Evolutionary conservation across 2,888 invertebrate genomes (phyloP).

Genomic region (Papilio gigon): DNA sequence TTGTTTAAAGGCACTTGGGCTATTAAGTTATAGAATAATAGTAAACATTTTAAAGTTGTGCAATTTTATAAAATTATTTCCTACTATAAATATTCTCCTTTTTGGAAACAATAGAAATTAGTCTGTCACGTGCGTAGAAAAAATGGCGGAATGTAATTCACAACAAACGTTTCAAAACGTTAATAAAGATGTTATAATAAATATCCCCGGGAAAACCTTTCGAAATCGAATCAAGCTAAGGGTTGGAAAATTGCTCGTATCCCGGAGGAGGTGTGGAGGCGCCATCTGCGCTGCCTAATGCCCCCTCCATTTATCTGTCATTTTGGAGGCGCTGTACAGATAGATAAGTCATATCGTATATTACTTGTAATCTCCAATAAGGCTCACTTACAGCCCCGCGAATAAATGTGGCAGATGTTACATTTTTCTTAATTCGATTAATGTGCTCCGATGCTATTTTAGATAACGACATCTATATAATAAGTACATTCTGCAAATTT

Average conservation of each 20-base stretch:
- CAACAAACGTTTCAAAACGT: slow-evolving; percentile 72
- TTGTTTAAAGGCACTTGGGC: no score
- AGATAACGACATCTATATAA: not conserved
- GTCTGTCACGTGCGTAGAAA: slow-evolving; percentile 61
- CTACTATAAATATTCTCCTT: no score
- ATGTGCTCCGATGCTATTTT: not conserved
- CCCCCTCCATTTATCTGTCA: slow-evolving; percentile 77
- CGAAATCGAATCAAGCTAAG: slow-evolving; percentile 79
- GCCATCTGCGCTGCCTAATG: slow-evolving; percentile 79
- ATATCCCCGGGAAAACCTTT: slow-evolving; percentile 77
- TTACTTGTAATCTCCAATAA: slow-evolving; percentile 44
- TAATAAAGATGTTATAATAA: slow-evolving; percentile 82
- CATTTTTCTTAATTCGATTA: slow-evolving; percentile 19
- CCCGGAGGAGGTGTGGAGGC: slow-evolving; percentile 71
- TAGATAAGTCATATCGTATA: slow-evolving; percentile 49
- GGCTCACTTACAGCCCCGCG: slow-evolving; percentile 34
- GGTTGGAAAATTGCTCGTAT: slow-evolving; percentile 79
- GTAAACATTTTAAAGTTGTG: no score
- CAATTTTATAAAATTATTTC: no score
- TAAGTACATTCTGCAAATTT: not conserved
- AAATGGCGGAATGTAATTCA: slow-evolving; percentile 66
- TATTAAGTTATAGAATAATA: no score
- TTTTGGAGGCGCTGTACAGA: slow-evolving; percentile 61
- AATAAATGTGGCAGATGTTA: slow-evolving; percentile 39
- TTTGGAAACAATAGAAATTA: slow-evolving; percentile 64